Evolutionary conservation across 2,113 vertebrate species (phyloP).

Genomic region (Pangasianodon gigas): DNA sequence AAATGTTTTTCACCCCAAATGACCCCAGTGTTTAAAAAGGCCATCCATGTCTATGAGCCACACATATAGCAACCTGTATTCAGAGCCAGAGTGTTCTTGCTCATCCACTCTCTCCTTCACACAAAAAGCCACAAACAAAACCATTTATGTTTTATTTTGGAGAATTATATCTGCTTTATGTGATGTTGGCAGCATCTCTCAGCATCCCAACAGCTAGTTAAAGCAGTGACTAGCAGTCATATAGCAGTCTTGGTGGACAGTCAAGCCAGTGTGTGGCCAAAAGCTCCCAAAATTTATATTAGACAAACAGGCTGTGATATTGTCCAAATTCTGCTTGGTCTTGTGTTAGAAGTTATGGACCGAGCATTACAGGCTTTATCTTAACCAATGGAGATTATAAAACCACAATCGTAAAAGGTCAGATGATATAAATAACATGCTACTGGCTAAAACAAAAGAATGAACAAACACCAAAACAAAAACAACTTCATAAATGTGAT

Average conservation of each 20-base stretch:
- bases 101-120: slow-evolving; percentile 3
- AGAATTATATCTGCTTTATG: slow-evolving; percentile 54
- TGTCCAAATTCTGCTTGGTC: neutral
- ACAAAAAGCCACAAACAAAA: slow-evolving; percentile 37
- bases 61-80: slow-evolving; percentile 58
- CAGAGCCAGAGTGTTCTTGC: slow-evolving; percentile 7
- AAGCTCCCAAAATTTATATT: neutral
- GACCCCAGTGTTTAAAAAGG: slow-evolving; percentile 58
- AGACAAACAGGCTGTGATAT: neutral
- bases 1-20: slow-evolving; percentile 62
- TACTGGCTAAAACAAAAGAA: neutral
- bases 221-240: neutral
- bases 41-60: slow-evolving; percentile 45
- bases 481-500: slow-evolving; percentile 13
- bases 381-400: neutral
- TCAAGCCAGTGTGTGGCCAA: neutral
- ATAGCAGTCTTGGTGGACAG: slow-evolving; percentile 1
- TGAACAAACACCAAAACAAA: neutral
- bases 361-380: neutral
- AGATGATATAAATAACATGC: neutral
- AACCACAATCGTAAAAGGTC: neutral
- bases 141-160: slow-evolving; percentile 58
- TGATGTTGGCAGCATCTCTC: slow-evolving; percentile 40
- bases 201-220: slow-evolving; percentile 6
- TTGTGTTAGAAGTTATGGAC: neutral